phyloP scores from a whole-genome alignment of 1,140 invertebrate genomes.

The Proctacanthus coquilletti region DNA sequence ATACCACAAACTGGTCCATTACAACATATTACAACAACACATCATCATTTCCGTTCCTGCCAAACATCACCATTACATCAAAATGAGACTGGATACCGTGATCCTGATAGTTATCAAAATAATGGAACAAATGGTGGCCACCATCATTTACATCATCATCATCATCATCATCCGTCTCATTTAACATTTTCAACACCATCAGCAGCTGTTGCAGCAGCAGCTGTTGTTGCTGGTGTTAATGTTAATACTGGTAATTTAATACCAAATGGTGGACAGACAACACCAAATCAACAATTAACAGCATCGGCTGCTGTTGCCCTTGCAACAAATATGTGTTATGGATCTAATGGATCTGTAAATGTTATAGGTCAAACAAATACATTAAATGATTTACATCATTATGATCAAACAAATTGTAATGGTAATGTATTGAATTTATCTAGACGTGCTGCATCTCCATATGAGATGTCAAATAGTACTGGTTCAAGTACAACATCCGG shows the following conservation, averaged over 20 bases:
- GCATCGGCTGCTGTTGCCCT: conserved; percentile 5
- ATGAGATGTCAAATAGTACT: conserved; percentile 50
- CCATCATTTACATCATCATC: conserved; percentile 4
- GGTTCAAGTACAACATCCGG: conserved; percentile 54
- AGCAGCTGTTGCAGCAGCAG: conserved; percentile 12
- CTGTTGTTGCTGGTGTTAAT: conserved; percentile 14
- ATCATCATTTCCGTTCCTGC: conserved; percentile 5
- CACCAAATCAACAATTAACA: conserved; percentile 9
- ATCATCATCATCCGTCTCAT: conserved; percentile 1
- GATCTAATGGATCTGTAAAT: conserved; percentile 16
- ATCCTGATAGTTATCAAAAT: conserved; percentile 13
- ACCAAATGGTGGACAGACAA: conserved; percentile 9
- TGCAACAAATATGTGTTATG: conserved; percentile 13
- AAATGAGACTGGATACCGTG: conserved; percentile 13
- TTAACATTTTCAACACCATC: conserved; percentile 9
- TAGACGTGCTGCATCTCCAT: conserved; percentile 44
- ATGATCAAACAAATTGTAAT: conserved; percentile 10
- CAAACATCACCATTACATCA: conserved; percentile 11
- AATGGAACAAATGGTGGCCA: no score
- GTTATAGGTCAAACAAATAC: background rate
- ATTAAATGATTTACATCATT: conserved; percentile 2
- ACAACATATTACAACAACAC: no score
- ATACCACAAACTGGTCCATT: conserved; percentile 27
- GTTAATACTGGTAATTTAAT: conserved; percentile 1
- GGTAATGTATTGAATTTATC: conserved; percentile 51